Evolutionary conservation across 2,888 invertebrate genomes (phyloP).

Genomic region (Trachelus stipa): DNA sequence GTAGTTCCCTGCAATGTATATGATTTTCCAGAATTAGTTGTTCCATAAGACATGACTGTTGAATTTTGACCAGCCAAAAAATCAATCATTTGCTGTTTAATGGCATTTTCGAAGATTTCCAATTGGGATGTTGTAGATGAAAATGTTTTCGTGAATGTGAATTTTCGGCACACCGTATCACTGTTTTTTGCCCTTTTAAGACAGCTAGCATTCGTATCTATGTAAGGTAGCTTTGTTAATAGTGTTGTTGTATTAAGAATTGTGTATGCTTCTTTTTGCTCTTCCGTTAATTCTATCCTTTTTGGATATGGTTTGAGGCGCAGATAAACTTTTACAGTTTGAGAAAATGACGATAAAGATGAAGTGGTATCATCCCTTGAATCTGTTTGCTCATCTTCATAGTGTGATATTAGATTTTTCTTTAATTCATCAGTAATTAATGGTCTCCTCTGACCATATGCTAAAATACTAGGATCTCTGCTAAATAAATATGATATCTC

Average conservation of each 20-base stretch:
- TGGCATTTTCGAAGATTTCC: conserved; percentile 63
- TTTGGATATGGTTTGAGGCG: conserved; percentile 70
- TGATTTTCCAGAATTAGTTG: conserved; percentile 93
- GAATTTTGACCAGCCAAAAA: conserved; percentile 74
- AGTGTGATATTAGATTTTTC: conserved; percentile 52
- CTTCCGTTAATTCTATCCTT: conserved; percentile 42
- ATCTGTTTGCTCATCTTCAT: conserved; percentile 44
- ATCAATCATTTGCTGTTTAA: conserved; percentile 55
- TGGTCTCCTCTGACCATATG: conserved; percentile 50
- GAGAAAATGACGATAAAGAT: conserved; percentile 20
- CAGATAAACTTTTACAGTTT: conserved; percentile 70
- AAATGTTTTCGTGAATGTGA: conserved; percentile 60
- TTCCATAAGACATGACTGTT: conserved; percentile 89
- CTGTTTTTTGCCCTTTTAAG: conserved; percentile 43
- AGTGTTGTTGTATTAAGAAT: conserved; percentile 67
- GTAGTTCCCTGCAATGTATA: conserved; percentile 82
- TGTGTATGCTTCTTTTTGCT: conserved; percentile 63
- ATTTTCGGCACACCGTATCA: conserved; percentile 51
- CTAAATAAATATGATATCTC: conserved; percentile 57
- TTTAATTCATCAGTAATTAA: conserved; percentile 36
- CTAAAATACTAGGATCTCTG: conserved; percentile 60
- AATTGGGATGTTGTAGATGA: conserved; percentile 60
- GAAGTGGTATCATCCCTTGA: conserved; percentile 5
- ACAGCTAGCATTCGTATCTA: conserved; percentile 47
- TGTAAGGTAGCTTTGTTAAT: conserved; percentile 65